phyloP scores from a whole-genome alignment of 2,797 vertebrate species.

The Anguilla pacifica region DNA sequence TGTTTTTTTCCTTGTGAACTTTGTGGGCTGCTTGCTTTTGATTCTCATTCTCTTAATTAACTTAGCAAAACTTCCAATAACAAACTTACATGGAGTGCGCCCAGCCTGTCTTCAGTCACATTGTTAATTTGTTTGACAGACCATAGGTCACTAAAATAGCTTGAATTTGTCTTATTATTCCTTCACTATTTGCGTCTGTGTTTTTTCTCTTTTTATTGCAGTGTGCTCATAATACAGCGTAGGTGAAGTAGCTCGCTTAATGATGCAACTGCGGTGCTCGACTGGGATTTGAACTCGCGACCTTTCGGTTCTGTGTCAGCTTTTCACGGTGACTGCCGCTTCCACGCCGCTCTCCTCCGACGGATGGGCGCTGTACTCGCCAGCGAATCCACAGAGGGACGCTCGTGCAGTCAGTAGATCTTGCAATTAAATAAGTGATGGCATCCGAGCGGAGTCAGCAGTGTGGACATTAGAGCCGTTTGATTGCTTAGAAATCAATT shows the following conservation, averaged over 20 bases:
- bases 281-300: not conserved
- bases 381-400: not conserved
- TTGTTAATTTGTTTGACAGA: not conserved
- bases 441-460: constrained; percentile 6
- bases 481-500: constrained; percentile 11
- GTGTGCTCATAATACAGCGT: not conserved
- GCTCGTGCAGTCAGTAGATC: not conserved
- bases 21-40: not conserved
- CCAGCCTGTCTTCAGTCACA: not conserved
- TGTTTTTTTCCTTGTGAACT: not conserved
- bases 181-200: not conserved
- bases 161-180: not conserved
- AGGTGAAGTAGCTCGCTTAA: not conserved
- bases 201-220: not conserved
- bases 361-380: not conserved
- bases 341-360: not conserved
- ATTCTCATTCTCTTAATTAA: not conserved
- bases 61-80: not conserved
- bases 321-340: not conserved
- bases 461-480: constrained; percentile 11
- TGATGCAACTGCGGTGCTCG: not conserved
- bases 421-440: constrained; percentile 11
- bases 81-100: not conserved
- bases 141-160: not conserved
- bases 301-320: not conserved